Base-by-base conservation (phyloP, 2,888 invertebrate species). In the Nineta flava region DNA sequence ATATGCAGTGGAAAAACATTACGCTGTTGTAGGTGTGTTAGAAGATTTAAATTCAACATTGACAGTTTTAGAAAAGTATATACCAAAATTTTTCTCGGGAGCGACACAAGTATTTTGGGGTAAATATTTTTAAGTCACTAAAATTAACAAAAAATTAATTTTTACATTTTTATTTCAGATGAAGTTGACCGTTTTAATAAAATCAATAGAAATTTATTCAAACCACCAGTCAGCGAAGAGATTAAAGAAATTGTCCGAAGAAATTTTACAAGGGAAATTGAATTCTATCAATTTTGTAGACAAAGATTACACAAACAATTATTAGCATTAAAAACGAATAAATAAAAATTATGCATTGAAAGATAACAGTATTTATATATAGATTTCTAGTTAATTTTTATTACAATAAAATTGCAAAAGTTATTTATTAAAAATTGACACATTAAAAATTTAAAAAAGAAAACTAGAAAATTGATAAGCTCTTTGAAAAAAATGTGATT, bases 251-350 rank as follows among this genome's bases (percentile, higher is more conserved):
- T 91, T 48, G 87, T 92, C 5, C 74, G 88, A 55, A 77, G 75
- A 38, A 91, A 92, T 67, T 90, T 92, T 63, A 90, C 90, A 0
- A 75, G 83, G 50, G 92, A 92, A 69, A 87, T 91, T 10, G 91
- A 92, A 60, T 90, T 92, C 67, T 92, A 91, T 65, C 84, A 91
- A 61, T 92, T 91, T 64, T 90, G 90, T 64, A 80, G 80, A 57
- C 90, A 91, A 62, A 72, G 91, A 59, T 72, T 92, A 15, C 82
- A 91, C 60, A 75, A 81, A 63, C 91, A 92, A 60, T 75, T 84
- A 52, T 68, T 81, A 51, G 88, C 88, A 0, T 69, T 87, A 47
- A 32, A 34, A 35, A 15, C 26, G 17, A 42, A 42, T 42, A 42
- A 42, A 10, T 42, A 42, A 13, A 26, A 26, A 26, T 26, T 26